These are phyloP conservation scores for Drosophila tristis DNA, from an alignment of 1,140 invertebrate genomes.

Conservation along the genomic window DNA sequence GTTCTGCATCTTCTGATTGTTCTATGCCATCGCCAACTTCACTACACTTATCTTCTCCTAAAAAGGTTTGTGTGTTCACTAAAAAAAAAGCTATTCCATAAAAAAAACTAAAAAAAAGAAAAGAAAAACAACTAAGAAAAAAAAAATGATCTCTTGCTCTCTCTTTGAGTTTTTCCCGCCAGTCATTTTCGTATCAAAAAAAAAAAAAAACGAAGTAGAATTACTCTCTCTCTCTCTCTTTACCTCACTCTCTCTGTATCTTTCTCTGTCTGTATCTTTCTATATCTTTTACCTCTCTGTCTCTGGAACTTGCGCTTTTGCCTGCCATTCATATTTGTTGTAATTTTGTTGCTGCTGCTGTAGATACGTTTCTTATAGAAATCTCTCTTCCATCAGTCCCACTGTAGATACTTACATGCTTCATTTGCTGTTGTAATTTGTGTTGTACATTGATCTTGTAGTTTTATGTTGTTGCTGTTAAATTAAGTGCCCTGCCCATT, in stretches of 20 bases:
- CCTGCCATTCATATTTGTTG: too few relatives aligned
- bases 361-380: too few relatives aligned
- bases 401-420: neutral
- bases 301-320: slow-evolving; percentile 13
- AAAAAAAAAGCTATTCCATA: slow-evolving; percentile 51
- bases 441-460: neutral
- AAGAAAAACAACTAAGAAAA: slow-evolving; percentile 44
- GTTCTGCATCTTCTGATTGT: slow-evolving; percentile 84
- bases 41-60: slow-evolving; percentile 84
- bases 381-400: slow-evolving; percentile 1
- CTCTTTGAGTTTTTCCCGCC: slow-evolving; percentile 39
- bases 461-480: too few relatives aligned
- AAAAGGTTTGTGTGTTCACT: slow-evolving; percentile 84
- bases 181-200: slow-evolving; percentile 39
- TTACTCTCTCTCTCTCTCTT: slow-evolving; percentile 17
- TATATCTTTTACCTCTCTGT: slow-evolving; percentile 9
- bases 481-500: too few relatives aligned
- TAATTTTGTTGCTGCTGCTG: too few relatives aligned
- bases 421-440: slow-evolving; percentile 8
- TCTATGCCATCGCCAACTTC: slow-evolving; percentile 84
- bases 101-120: slow-evolving; percentile 34
- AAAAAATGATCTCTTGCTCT: slow-evolving; percentile 53
- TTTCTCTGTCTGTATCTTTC: slow-evolving; percentile 22
- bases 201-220: slow-evolving; percentile 26
- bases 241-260: slow-evolving; percentile 23